These are phyloP conservation scores for Casuarius casuarius DNA, from an alignment of 2,113 vertebrate genomes.

Conservation along the genomic window DNA sequence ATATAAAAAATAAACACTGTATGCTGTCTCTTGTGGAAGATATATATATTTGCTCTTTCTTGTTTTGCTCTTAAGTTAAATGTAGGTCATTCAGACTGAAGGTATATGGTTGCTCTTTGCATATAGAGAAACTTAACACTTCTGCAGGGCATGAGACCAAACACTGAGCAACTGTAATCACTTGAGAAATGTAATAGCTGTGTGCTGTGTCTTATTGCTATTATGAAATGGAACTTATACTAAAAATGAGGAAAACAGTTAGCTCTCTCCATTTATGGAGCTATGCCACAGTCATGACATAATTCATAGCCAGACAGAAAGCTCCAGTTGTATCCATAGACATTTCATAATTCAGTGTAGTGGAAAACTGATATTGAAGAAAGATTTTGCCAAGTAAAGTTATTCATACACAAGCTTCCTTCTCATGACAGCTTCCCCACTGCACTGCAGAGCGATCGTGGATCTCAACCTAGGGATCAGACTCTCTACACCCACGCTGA, in stretches of 20 bases:
- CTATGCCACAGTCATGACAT: conserved; percentile 73
- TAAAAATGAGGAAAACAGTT: conserved; percentile 77
- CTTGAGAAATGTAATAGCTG: conserved; percentile 69
- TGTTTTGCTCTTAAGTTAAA: conserved; percentile 58
- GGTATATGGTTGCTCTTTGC: conserved; percentile 34
- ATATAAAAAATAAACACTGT: conserved; percentile 44
- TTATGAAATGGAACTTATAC: conserved; percentile 71
- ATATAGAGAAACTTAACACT: conserved; percentile 58
- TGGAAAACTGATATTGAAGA: conserved; percentile 72
- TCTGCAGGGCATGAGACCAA: conserved; percentile 59
- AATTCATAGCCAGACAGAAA: conserved; percentile 71
- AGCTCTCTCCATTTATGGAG: conserved; percentile 70
- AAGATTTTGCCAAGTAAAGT: conserved; percentile 68
- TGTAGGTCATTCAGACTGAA: conserved; percentile 52
- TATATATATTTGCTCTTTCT: conserved; percentile 45
- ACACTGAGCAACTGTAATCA: conserved; percentile 64
- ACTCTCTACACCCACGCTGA: conserved; percentile 49
- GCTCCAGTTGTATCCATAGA: conserved; percentile 71
- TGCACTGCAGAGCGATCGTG: background rate
- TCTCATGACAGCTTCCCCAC: conserved; percentile 61
- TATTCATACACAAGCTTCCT: conserved; percentile 71
- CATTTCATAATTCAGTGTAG: conserved; percentile 71
- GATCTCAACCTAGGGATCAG: conserved; percentile 42
- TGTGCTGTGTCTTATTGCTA: conserved; percentile 62
- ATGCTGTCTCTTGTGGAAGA: conserved; percentile 39